These are phyloP conservation scores for Corythornis madagascariensis DNA, from an alignment of 2,113 vertebrate genomes.

Conservation along the genomic window DNA sequence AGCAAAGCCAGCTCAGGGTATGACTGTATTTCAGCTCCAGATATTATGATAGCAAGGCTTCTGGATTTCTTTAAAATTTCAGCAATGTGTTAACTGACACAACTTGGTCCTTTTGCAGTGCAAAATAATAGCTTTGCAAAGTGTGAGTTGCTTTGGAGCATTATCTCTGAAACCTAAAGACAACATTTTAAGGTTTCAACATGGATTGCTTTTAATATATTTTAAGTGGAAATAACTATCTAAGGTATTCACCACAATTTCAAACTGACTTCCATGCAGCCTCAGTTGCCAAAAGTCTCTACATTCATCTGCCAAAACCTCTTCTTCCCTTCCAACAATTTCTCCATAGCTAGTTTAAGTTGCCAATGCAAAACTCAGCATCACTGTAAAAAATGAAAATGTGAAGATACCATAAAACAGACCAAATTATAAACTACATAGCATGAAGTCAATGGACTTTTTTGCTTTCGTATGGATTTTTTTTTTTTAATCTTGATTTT, in stretches of 20 bases:
- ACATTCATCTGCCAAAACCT: constrained; percentile 22
- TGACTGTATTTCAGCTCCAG: background rate
- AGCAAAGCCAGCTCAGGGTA: background rate
- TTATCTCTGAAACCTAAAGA: constrained; percentile 37
- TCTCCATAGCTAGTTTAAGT: constrained; percentile 23
- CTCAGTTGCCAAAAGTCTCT: constrained; percentile 33
- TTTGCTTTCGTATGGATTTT: constrained; percentile 41
- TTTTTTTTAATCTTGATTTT: constrained; percentile 46
- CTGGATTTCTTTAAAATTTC: background rate
- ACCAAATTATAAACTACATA: constrained; percentile 2
- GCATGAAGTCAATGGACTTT: constrained; percentile 18
- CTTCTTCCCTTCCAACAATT: constrained; percentile 37
- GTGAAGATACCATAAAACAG: constrained; percentile 38
- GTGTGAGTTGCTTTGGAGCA: background rate
- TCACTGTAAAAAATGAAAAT: constrained; percentile 38
- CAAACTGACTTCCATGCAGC: background rate
- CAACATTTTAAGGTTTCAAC: constrained; percentile 7
- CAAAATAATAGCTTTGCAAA: background rate
- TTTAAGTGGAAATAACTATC: constrained; percentile 24
- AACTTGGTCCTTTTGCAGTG: background rate
- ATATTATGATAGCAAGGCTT: background rate
- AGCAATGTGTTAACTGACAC: background rate
- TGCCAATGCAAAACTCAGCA: constrained; percentile 36
- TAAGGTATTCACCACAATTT: constrained; percentile 31
- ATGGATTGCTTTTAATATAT: constrained; percentile 4